A percentile compares a stretch with the other conserved stretches of the same genome.
Evolutionary conservation across 2,113 vertebrate species (phyloP).

Genomic region (Ptychochromis oligacanthus): DNA sequence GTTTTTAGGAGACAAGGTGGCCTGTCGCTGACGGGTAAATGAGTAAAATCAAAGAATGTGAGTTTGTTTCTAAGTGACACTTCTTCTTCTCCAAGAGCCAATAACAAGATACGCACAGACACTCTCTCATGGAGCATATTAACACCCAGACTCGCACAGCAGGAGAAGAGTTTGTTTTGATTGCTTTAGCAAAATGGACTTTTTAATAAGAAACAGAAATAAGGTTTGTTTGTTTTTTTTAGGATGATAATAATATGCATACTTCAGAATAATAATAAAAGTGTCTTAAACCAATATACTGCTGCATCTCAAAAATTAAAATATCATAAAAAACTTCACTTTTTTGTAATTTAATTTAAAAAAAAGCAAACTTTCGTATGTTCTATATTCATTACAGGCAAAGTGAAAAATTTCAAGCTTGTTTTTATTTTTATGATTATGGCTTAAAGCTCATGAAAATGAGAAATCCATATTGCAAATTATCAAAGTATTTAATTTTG

Average conservation of each 20-base stretch:
- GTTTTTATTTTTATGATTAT: accelerated
- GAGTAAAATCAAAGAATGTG: conserved; percentile 23
- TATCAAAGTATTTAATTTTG: not conserved
- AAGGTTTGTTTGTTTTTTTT: not conserved
- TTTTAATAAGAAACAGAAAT: not conserved
- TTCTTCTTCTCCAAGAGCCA: conserved; percentile 12
- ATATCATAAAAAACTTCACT: not conserved
- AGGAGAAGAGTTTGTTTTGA: not conserved
- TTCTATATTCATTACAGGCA: not conserved
- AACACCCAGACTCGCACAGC: not conserved
- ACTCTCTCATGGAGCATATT: not conserved
- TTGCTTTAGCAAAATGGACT: not conserved
- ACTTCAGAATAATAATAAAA: not conserved
- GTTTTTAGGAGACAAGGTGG: conserved; percentile 43
- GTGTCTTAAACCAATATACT: not conserved
- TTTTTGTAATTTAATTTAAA: not conserved
- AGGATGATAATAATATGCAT: not conserved
- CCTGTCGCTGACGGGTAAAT: conserved; percentile 22
- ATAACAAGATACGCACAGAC: conserved; percentile 8
- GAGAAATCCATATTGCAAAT: not conserved
- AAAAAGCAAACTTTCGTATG: not conserved
- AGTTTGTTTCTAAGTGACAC: conserved; percentile 23
- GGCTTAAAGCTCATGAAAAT: not conserved
- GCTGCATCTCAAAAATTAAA: not conserved
- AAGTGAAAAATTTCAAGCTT: not conserved